Evolutionary conservation across 1,140 invertebrate genomes (phyloP).

Genomic region (Lasaia peninsularis): DNA sequence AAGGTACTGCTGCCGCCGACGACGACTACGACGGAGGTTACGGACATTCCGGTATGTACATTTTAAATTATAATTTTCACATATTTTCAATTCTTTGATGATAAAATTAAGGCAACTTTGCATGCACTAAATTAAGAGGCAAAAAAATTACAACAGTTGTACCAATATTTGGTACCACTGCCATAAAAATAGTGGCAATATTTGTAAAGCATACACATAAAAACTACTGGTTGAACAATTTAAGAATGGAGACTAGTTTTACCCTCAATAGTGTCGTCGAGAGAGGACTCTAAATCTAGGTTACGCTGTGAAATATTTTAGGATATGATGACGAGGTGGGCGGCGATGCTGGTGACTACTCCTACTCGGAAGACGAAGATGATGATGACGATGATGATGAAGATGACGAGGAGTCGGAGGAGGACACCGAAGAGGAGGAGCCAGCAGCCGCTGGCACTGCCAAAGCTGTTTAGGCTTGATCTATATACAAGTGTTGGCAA

Average conservation of each 20-base stretch:
- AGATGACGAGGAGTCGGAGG: conserved; percentile 43
- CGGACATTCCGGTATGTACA: conserved; percentile 37
- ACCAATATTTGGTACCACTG: too few species aligned
- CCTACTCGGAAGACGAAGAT: conserved; percentile 52
- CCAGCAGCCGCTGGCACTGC: neutral
- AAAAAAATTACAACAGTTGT: too few species aligned
- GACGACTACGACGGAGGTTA: conserved; percentile 77
- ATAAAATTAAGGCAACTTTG: too few species aligned
- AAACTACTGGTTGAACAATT: too few species aligned
- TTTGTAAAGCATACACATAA: too few species aligned
- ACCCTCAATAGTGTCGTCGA: too few species aligned
- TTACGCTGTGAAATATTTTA: neutral
- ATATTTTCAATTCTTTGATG: too few species aligned
- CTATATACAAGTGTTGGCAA: neutral
- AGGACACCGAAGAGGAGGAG: conserved; percentile 5
- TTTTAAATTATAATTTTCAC: neutral
- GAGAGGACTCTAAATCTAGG: too few species aligned
- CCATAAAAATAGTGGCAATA: too few species aligned
- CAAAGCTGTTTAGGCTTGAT: neutral
- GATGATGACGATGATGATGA: conserved; percentile 73
- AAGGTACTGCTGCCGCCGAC: conserved; percentile 80
- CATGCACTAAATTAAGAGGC: too few species aligned
- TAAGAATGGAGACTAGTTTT: too few species aligned
- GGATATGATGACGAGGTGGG: conserved; percentile 73
- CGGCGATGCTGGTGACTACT: conserved; percentile 43